Conservation (phyloP, 2,113 vertebrate genomes). For the Xenopus tropicalis region UCB_Xtro_10.0 CM004449.2:122148501-122149000, state of each 20-base stretch:
- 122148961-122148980: not conserved
- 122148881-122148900: slow-evolving; percentile 45
- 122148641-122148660: too few species aligned
- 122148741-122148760: slow-evolving; percentile 22
- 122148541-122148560: too few species aligned
- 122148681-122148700: too few species aligned
- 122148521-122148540: too few species aligned
- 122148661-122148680: too few species aligned
- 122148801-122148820: slow-evolving; percentile 5
- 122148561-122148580: too few species aligned
- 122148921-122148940: slow-evolving; percentile 40
- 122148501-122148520: too few species aligned
- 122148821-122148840: slow-evolving; percentile 20
- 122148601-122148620: too few species aligned
- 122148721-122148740: too few species aligned
- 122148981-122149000: not conserved
- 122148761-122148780: slow-evolving; percentile 11
- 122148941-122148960: not conserved
- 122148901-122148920: slow-evolving; percentile 35
- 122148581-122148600: too few species aligned
- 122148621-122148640: too few species aligned
- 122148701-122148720: too few species aligned
- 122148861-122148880: slow-evolving; percentile 19
- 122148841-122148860: slow-evolving; percentile 33
- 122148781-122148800: slow-evolving; percentile 13